Evolutionary conservation across 2,797 vertebrate genomes (phyloP), one percentile per base, ranked within the genome.

Genomic region (Pterois miles): DNA sequence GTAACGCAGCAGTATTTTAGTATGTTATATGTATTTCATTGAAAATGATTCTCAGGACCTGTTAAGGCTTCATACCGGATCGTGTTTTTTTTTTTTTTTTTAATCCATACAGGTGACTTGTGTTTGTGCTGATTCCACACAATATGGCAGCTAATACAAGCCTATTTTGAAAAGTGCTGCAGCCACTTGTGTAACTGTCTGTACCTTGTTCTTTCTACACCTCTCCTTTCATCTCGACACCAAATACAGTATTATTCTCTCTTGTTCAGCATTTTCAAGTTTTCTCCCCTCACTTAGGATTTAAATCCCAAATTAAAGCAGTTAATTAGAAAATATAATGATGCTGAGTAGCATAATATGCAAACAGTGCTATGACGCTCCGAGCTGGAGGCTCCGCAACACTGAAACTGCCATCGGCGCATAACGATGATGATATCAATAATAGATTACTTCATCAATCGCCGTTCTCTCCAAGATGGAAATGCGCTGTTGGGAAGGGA

Each of bases 281-380:
- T 89, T 89, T 85, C 74, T 74, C 73, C 82, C 77, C 88, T 82
- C 83, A 86, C 89, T 91, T 84, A 89, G 87, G 87, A 93, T 94
- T 92, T 91, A 89, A 91, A 90, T 92, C 91, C 86, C 88, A 93
- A 93, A 94, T 94, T 92, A 94, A 91, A 91, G 86, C 82, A 86
- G 91, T 93, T 94, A 94, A 94, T 94, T 94, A 93, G 89, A 92
- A 93, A 92, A 91, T 93, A 93, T 94, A 94, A 94, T 94, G 93
- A 94, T 93, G 91, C 88, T 88, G 91, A 93, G 88, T 86, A 89
- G 91, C 91, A 90, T 89, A 92, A 93, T 94, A 93, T 91, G 91
- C 91, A 94, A 94, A 93, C 92, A 93, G 89, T 78, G 82, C 89
- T 75, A 83, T 92, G 91, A 90, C 77, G 84, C 91, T 89, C 78